phyloP scores from a whole-genome alignment of 2,113 vertebrate species.

The Halcyon malimbica region DNA sequence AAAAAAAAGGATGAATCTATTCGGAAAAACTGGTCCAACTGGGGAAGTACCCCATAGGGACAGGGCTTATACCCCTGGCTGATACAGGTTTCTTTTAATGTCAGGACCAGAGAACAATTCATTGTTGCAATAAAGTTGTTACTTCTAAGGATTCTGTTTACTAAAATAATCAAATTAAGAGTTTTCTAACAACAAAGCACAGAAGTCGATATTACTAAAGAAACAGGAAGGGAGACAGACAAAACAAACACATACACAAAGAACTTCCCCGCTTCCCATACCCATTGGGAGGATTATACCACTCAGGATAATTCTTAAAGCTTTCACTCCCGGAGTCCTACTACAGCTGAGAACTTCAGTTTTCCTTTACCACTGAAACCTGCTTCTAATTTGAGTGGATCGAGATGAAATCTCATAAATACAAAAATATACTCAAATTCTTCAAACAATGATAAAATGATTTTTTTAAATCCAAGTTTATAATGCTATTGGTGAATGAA shows the following conservation, averaged over 20 bases:
- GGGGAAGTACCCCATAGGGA: not conserved
- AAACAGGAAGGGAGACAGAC: not conserved
- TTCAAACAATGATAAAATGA: not conserved
- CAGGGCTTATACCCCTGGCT: not conserved
- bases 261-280: not conserved
- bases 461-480: not conserved
- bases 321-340: not conserved
- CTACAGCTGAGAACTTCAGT: not conserved
- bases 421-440: not conserved
- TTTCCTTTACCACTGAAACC: not conserved
- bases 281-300: not conserved
- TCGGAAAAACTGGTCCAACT: not conserved
- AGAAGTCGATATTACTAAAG: not conserved
- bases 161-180: conserved; percentile 33
- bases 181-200: not conserved
- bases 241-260: not conserved
- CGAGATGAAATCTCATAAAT: not conserved
- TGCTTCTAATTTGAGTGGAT: not conserved
- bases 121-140: not conserved
- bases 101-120: not conserved
- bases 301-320: not conserved
- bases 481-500: not conserved
- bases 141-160: not conserved
- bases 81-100: not conserved
- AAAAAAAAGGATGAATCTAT: not conserved